Base-by-base conservation (phyloP, 2,888 invertebrate species). In the Marronus borbonicus region DNA sequence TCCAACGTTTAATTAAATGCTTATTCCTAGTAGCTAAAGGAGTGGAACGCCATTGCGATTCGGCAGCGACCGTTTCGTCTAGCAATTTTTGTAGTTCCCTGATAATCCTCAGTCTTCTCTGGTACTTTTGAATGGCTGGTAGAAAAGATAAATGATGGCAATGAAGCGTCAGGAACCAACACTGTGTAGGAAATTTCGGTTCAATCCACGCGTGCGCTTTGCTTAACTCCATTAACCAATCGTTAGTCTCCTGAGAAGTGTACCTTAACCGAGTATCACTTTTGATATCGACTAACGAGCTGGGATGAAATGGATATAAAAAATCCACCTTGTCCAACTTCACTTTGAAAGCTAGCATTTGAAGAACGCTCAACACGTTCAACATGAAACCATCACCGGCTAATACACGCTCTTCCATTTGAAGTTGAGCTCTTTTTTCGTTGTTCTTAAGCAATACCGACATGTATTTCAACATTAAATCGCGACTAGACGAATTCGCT, bases 371-470 rank as follows among this genome's bases (percentile, higher is more conserved):
- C 84, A 98, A 92, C 20, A 98, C 89, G 90, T 99, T 99, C 83
- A 98, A 90, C 95, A 98, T 97, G 88, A 97, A 97, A 0, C 98
- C 98, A 88, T 99, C 98, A 4, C 97, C 95, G 12, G 97, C 96
- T 0, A 98, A 90, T 1, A 94, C 91, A 78, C 95, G 91, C 85
- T 97, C 97, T 87, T 98, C 97, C 49, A 94, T 95, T 86, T 97
- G 97, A 83, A 98, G 91, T 87, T 98, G 98, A 1, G 97, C 93
- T 52, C 98, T 92, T 81, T 97, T 95, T 83, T 95, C 94, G 86
- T 99, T 99, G 83, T 93, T 89, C 79, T 92, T 92, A 76, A 99
- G 88, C 8, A 97, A 89, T 75, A 93, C 91, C 0, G 95, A 93
- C 77, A 99, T 91, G 88, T 95, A 98, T 78, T 92, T 91, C 72